A percentile compares a stretch with the other conserved stretches of the same genome.
These are phyloP conservation scores for Trileptium ribeirensis DNA, from an alignment of 2,888 invertebrate species.

Conservation along the genomic window DNA sequence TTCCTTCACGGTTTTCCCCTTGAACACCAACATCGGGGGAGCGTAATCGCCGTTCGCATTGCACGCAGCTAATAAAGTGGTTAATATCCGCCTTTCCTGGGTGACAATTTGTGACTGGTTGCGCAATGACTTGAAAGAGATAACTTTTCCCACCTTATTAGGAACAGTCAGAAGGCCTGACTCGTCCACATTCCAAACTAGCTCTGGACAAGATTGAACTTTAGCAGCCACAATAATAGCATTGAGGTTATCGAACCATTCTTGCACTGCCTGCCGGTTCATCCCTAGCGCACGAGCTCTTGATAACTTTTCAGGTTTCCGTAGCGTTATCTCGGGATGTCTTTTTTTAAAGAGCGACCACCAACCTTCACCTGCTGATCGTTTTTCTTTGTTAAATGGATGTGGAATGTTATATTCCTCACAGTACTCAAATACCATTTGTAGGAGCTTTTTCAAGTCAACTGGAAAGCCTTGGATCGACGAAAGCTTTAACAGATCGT, in stretches of 20 bases:
- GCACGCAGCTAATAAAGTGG: no score
- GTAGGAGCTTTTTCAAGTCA: no score
- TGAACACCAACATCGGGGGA: background rate
- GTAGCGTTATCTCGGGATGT: background rate
- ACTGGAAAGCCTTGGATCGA: no score
- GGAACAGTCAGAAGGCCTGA: no score
- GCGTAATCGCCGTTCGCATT: no score
- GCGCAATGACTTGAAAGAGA: no score
- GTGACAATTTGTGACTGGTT: no score
- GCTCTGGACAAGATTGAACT: background rate
- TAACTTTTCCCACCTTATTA: no score
- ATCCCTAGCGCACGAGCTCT: slow-evolving; percentile 8
- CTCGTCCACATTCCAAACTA: slow-evolving; percentile 12
- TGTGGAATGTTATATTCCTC: background rate
- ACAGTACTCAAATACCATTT: slow-evolving; percentile 4
- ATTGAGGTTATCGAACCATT: background rate
- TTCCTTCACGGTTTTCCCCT: background rate
- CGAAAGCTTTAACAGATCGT: no score
- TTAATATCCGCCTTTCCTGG: no score
- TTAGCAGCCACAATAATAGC: no score
- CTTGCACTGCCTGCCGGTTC: background rate
- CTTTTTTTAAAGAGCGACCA: background rate
- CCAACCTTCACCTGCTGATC: no score
- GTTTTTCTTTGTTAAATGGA: slow-evolving; percentile 4
- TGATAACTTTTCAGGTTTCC: slow-evolving; percentile 14